Evolutionary conservation across 2,797 vertebrate species (phyloP), one percentile per base, ranked within the genome.

Genomic region (Sebastes steindachneri): DNA sequence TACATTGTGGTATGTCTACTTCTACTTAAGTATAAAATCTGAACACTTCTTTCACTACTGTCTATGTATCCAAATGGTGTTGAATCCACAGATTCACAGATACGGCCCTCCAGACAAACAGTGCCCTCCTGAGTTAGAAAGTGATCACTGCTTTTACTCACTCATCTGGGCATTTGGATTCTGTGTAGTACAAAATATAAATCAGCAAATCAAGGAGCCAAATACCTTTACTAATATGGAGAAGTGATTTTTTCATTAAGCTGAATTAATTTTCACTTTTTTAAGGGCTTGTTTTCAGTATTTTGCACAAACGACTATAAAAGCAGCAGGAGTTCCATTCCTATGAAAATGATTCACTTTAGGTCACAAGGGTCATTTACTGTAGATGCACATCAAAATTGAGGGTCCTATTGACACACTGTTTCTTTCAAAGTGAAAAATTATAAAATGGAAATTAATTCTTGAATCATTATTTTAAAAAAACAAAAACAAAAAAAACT

Each of bases 81-180:
- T 72, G 14, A 26, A 51, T 66, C 26, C 33, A 10, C 33, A 9
- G 26, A 68, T 41, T 71, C 29, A 26, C 4, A 7, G 14, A 25
- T n/a, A 33, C 17, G 8, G 31, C 41, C 37, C 4, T 53, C 26
- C 63, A 80, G 75, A 69, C 67, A 89, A 90, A 87, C 90, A 89
- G 89, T 68, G 84, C 90, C 89, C 91, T 62, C 92, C 66, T 77
- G 73, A 89, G 92, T 74, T 80, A 10, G 28, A 80, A 41, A 60
- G n/a, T 5, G 4, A 54, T 59, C 54, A 82, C 51, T 88, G 77
- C 83, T 72, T 74, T 65, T 11, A 75, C 29, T 72, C 4, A 70
- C 23, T 69, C 4, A 33, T 45, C 9, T 33, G 5, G 21, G 4
- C 14, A 25, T 45, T 28, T 9, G 9, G 19, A 41, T 60, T 51